Percentiles rank a stretch among this genome's conserved stretches.
Conservation (phyloP, 1,140 invertebrate genomes). For the Dendroctonus valens region DNA sequence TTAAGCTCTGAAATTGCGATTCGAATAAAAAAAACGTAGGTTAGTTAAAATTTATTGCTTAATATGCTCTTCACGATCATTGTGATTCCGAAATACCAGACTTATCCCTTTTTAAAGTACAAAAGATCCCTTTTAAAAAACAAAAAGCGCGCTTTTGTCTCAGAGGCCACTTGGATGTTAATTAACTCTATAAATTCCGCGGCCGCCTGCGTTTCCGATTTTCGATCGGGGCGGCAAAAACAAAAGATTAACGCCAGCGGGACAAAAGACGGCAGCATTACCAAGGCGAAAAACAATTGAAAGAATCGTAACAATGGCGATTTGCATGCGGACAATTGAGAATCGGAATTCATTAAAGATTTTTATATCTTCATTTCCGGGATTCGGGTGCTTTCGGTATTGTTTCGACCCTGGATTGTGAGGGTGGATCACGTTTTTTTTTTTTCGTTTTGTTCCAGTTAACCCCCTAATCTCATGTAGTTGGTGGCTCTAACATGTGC, state of each 20-base stretch:
- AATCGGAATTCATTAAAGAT: slow-evolving; percentile 32
- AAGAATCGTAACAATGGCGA: slow-evolving; percentile 33
- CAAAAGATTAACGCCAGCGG: slow-evolving; percentile 30
- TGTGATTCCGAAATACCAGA: slow-evolving; percentile 15
- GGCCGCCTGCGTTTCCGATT: slow-evolving; percentile 30
- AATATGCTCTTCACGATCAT: slow-evolving; percentile 13
- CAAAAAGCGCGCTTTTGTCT: slow-evolving; percentile 27
- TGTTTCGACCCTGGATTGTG: not conserved
- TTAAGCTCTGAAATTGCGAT: not conserved
- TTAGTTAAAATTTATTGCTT: slow-evolving; percentile 9
- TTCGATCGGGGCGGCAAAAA: slow-evolving; percentile 23
- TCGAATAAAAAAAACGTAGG: not conserved
- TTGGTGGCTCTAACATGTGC: no score
- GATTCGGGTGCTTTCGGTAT: slow-evolving; percentile 10
- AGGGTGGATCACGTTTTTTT: not conserved
- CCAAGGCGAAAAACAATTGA: slow-evolving; percentile 31
- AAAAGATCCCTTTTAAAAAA: slow-evolving; percentile 29
- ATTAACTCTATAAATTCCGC: slow-evolving; percentile 33
- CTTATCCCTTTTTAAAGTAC: slow-evolving; percentile 17
- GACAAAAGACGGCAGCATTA: slow-evolving; percentile 25
- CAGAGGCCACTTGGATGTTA: slow-evolving; percentile 32
- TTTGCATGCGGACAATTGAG: slow-evolving; percentile 32
- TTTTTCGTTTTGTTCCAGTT: not conserved
- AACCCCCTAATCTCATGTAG: no score
- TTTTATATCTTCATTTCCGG: slow-evolving; percentile 32